Evolutionary conservation across 2,113 vertebrate species (phyloP).

Genomic region (Toxotes jaculatrix): DNA sequence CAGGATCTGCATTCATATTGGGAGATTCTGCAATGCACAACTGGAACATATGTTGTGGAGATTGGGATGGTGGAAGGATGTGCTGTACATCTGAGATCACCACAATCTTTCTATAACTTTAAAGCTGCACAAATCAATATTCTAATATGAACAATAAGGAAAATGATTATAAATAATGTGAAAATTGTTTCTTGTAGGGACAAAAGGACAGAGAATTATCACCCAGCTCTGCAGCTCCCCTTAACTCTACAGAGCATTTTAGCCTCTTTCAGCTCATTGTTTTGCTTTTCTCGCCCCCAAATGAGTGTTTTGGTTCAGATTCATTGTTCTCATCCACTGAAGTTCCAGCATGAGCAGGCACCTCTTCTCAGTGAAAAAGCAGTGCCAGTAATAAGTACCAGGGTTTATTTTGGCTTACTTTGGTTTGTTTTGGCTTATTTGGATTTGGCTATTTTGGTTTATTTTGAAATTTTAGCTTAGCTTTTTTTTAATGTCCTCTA

Average conservation of each 20-base stretch:
- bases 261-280: neutral
- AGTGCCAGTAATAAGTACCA: neutral
- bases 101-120: neutral
- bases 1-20: neutral
- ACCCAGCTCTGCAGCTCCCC: neutral
- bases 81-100: neutral
- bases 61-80: neutral
- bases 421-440: neutral
- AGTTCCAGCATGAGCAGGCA: neutral
- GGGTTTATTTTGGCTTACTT: too few species aligned
- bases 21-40: neutral
- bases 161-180: neutral
- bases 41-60: neutral
- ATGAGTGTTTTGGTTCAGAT: neutral
- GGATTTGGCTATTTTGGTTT: too few species aligned
- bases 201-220: neutral
- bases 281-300: neutral
- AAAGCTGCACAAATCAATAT: neutral
- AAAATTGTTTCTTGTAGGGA: neutral
- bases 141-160: neutral
- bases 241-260: neutral
- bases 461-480: neutral
- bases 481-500: too few species aligned
- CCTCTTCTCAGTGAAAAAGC: neutral
- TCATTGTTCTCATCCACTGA: neutral